These are phyloP conservation scores for Poeciliopsis prolifica DNA, from an alignment of 2,113 vertebrate genomes.

Conservation along the genomic window DNA sequence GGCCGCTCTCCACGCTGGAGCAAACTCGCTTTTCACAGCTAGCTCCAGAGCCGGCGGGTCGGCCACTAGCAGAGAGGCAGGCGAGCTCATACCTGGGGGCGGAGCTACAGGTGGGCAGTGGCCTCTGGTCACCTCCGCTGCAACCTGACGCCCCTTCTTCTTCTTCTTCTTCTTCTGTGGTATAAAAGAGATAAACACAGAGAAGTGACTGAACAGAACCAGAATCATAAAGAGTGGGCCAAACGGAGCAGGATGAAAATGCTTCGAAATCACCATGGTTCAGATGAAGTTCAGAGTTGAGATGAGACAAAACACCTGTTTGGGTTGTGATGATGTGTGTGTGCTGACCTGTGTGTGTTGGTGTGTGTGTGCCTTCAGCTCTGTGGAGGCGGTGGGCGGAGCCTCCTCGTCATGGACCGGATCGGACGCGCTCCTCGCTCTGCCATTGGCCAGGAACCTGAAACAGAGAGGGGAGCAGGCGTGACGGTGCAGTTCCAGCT, in stretches of 20 bases:
- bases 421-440: slow-evolving; percentile 52
- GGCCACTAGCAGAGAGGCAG: neutral
- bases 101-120: slow-evolving; percentile 14
- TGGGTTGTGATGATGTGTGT: neutral
- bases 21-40: no score
- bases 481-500: neutral
- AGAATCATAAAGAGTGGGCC: no score
- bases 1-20: no score
- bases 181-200: slow-evolving; percentile 2
- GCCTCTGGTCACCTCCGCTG: slow-evolving; percentile 69
- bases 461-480: slow-evolving; percentile 5
- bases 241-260: no score
- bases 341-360: slow-evolving; percentile 41
- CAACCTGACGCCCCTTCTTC: slow-evolving; percentile 71
- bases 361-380: slow-evolving; percentile 48
- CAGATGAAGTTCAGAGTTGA: no score
- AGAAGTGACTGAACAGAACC: no score
- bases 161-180: slow-evolving; percentile 84
- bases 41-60: no score
- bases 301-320: neutral
- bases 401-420: slow-evolving; percentile 64
- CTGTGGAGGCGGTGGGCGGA: slow-evolving; percentile 45
- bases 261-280: no score
- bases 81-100: slow-evolving; percentile 36
- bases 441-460: slow-evolving; percentile 68